Percentiles rank a stretch among this genome's conserved stretches.
phyloP scores from a whole-genome alignment of 2,888 invertebrate genomes.

The Watsonalla binaria region DNA sequence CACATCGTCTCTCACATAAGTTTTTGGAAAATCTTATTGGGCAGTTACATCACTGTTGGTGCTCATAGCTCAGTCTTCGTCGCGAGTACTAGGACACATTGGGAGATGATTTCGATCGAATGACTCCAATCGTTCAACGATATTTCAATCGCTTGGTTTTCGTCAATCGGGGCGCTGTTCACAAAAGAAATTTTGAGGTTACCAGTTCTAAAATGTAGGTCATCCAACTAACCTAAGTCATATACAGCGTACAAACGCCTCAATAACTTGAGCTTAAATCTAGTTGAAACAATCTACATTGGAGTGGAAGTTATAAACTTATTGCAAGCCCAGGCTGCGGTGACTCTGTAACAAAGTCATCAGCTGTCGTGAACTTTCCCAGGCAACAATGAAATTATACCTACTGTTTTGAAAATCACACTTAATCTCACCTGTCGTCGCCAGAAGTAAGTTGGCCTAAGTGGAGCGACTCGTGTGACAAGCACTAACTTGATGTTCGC shows the following conservation, averaged over 20 bases:
- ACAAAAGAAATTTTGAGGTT: too few species aligned
- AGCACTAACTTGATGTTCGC: conserved; percentile 35
- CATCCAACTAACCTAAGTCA: too few species aligned
- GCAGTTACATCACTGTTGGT: not conserved
- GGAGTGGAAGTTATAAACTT: not conserved
- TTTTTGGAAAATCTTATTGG: not conserved
- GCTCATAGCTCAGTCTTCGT: too few species aligned
- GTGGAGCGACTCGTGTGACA: conserved; percentile 39
- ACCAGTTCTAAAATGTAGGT: too few species aligned
- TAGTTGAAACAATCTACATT: not conserved
- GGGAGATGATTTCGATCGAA: too few species aligned
- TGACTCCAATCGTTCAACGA: too few species aligned
- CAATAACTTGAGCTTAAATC: not conserved
- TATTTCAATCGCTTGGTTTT: too few species aligned
- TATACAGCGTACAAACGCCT: too few species aligned
- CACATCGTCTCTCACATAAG: too few species aligned
- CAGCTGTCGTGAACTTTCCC: conserved; percentile 19
- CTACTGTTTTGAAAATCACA: conserved; percentile 33
- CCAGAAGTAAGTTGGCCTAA: conserved; percentile 28
- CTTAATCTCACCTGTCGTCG: conserved; percentile 45
- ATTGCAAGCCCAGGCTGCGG: conserved; percentile 7
- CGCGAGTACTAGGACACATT: too few species aligned
- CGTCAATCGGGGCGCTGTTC: too few species aligned
- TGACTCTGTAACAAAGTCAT: conserved; percentile 17
- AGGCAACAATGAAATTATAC: conserved; percentile 17